Conservation (phyloP, 2,113 vertebrate genomes). For the Pedionomus torquatus region DNA sequence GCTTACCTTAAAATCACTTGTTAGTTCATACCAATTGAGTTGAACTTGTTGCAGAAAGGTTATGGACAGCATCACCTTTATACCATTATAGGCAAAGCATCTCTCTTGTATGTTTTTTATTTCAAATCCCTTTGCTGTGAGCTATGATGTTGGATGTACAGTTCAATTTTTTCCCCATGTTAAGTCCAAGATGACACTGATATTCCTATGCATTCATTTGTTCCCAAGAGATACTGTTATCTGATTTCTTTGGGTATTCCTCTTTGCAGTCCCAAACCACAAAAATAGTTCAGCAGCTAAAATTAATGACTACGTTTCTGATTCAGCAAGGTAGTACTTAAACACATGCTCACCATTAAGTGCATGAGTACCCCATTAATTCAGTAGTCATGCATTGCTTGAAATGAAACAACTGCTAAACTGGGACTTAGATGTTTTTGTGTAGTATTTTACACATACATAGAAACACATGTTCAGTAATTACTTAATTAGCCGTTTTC, state of each 20-base stretch:
- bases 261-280: constrained; percentile 69
- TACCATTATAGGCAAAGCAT: neutral
- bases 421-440: constrained; percentile 13
- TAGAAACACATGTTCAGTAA: constrained; percentile 28
- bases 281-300: constrained; percentile 56
- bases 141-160: neutral
- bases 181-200: neutral
- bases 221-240: constrained; percentile 37
- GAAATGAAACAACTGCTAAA: neutral
- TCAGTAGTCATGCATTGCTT: neutral
- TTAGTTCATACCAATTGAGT: neutral
- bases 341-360: neutral
- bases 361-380: neutral
- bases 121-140: neutral
- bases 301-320: constrained; percentile 42
- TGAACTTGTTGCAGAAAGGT: neutral
- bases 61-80: neutral
- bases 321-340: neutral
- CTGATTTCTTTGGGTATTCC: constrained; percentile 47
- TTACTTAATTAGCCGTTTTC: constrained; percentile 4
- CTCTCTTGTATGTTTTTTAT: neutral
- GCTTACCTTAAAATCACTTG: neutral
- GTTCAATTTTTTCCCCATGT: neutral
- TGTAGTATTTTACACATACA: constrained; percentile 36
- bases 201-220: constrained; percentile 4